Evolutionary conservation across 2,888 invertebrate genomes (phyloP).

Genomic region (Agonopterix alstromeriana): DNA sequence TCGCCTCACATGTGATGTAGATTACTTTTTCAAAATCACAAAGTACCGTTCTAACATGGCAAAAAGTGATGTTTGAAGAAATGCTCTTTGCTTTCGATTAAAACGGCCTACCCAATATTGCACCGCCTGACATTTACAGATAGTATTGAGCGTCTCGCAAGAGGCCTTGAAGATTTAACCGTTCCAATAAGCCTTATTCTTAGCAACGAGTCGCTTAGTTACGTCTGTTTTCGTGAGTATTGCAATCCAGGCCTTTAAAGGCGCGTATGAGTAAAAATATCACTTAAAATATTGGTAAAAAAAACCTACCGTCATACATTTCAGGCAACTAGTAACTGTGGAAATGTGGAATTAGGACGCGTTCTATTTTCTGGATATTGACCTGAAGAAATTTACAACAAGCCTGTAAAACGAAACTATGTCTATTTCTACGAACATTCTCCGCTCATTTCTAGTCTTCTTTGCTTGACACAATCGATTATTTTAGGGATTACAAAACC

Average conservation of each 20-base stretch:
- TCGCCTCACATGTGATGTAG: background rate
- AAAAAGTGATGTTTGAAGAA: no score
- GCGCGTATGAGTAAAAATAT: no score
- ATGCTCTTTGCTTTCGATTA: no score
- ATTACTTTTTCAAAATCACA: background rate
- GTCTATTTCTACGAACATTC: constrained; percentile 12
- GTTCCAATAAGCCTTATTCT: constrained; percentile 22
- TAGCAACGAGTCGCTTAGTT: constrained; percentile 11
- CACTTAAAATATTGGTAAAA: no score
- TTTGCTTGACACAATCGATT: no score
- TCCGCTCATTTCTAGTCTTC: no score
- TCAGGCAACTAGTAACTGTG: no score
- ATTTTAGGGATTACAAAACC: no score
- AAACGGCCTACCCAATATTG: no score
- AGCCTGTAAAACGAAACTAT: constrained; percentile 28
- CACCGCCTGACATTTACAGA: constrained; percentile 22
- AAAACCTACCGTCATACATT: no score
- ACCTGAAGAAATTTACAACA: constrained; percentile 33
- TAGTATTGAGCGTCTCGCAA: constrained; percentile 22
- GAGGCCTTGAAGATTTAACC: constrained; percentile 22
- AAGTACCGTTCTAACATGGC: no score
- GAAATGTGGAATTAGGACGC: constrained; percentile 24
- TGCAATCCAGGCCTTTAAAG: no score
- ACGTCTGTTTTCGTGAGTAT: background rate
- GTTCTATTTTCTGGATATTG: constrained; percentile 40